These are phyloP conservation scores for Mythimna albipuncta DNA, from an alignment of 2,888 invertebrate genomes.

Conservation along the genomic window DNA sequence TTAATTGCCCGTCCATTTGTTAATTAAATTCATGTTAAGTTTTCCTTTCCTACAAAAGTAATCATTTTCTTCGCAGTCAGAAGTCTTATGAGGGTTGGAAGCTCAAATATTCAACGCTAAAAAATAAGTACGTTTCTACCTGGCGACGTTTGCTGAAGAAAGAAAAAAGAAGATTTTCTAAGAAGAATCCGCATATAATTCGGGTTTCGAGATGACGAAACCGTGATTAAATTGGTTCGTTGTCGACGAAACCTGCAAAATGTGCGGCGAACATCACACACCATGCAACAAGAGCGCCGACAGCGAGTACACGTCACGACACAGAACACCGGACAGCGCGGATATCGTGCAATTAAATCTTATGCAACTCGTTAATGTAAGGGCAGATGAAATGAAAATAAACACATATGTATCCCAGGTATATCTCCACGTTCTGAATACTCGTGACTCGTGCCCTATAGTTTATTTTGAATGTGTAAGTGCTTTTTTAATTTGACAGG, in stretches of 20 bases:
- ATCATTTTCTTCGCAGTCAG: slow-evolving; percentile 40
- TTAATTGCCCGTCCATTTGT: slow-evolving; percentile 75
- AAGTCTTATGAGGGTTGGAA: slow-evolving; percentile 23
- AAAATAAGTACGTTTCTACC: neutral
- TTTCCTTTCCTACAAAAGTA: slow-evolving; percentile 52
- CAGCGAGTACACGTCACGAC: slow-evolving; percentile 14
- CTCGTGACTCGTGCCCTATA: slow-evolving; percentile 60
- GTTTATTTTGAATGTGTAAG: slow-evolving; percentile 86
- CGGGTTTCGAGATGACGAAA: slow-evolving; percentile 97
- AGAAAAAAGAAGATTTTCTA: slow-evolving; percentile 52
- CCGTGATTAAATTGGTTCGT: slow-evolving; percentile 95
- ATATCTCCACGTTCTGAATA: slow-evolving; percentile 41
- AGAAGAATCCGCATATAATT: slow-evolving; percentile 92
- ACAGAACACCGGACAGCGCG: slow-evolving; percentile 18
- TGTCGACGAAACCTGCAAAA: slow-evolving; percentile 99
- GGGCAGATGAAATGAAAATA: slow-evolving; percentile 23
- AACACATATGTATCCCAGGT: slow-evolving; percentile 25
- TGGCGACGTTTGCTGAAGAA: slow-evolving; percentile 15
- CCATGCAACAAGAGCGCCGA: slow-evolving; percentile 14
- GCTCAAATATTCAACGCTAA: neutral
- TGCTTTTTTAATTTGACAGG: slow-evolving; percentile 90
- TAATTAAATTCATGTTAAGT: slow-evolving; percentile 73
- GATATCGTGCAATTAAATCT: slow-evolving; percentile 45
- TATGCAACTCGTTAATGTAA: slow-evolving; percentile 14
- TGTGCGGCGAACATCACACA: slow-evolving; percentile 89